These are phyloP conservation scores for Marmota monax DNA, from an alignment of 2,113 vertebrate genomes.

Conservation along the genomic window DNA sequence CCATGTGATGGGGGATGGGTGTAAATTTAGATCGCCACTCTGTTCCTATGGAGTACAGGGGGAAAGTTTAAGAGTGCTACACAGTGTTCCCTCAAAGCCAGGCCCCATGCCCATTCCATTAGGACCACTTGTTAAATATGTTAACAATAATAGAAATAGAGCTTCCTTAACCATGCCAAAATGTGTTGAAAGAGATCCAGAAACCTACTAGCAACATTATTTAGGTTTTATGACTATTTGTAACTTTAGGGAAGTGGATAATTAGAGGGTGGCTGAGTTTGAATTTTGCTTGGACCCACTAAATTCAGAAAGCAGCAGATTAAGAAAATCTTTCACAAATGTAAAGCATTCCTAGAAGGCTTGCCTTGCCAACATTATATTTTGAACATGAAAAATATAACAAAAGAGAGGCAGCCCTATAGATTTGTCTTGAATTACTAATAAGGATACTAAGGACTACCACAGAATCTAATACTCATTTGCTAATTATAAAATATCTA, in stretches of 20 bases:
- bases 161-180: neutral
- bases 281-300: neutral
- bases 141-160: neutral
- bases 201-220: neutral
- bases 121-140: neutral
- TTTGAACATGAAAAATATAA: neutral
- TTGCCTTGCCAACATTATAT: neutral
- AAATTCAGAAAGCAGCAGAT: neutral
- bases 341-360: neutral
- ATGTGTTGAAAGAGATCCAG: neutral
- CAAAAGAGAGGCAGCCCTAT: neutral
- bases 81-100: neutral
- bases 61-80: too few species aligned
- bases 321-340: neutral
- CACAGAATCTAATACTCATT: neutral
- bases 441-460: neutral
- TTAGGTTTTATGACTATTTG: neutral
- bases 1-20: neutral
- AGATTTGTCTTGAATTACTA: neutral
- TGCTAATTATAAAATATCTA: neutral
- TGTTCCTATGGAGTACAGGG: neutral
- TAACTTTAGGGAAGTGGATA: neutral
- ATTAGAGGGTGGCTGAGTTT: neutral
- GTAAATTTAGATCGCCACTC: neutral
- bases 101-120: neutral